Base-by-base conservation (phyloP, 2,888 invertebrate genomes). In the Sinodicranocentrus sp. region DNA sequence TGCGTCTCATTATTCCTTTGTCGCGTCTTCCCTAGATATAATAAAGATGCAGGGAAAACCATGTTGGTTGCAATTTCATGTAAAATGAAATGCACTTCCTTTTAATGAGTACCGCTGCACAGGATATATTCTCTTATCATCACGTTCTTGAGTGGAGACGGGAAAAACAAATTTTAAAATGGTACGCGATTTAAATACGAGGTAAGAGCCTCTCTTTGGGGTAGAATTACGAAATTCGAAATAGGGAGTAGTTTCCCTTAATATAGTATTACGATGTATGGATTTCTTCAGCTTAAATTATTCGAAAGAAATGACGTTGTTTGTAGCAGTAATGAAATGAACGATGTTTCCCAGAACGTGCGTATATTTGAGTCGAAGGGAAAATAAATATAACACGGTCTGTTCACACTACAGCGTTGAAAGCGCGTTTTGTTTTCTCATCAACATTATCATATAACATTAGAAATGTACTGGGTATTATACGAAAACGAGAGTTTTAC, bases 361-460 rank as follows among this genome's bases (percentile, higher is more conserved):
- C 39, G 39, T 13, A n/a, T n/a, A n/a, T n/a, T n/a, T 33, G 33
- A 33, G 33, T 6, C 33, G 33, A 33, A 33, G 3, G 33, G 33
- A 33, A 33, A 33, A 33, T 6, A 33, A 33, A 33, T 33, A 33
- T 6, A 33, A 33, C 15, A 52, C 33, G 26, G 63, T 26, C 33
- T 33, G 33, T 33, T 33, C 48, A 48, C 48, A 48, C 48, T 2
- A 39, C n/a, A n/a, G 33, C 48, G 13, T 48, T 5, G 48, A 48
- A 48, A 10, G n/a, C 48, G n/a, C 33, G 33, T 65, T 48, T 65
- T 48, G 5, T 75, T 65, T 52, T 33, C 65, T 52, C 63, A 33
- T 75, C 65, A 65, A 23, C 75, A 28, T 75, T 65, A 75, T 65
- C 52, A 52, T 75, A 15, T 33, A 33, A 26, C 61, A 33, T 25